Conservation (phyloP, 2,888 invertebrate genomes). For the Drosophila rubida region DNA sequence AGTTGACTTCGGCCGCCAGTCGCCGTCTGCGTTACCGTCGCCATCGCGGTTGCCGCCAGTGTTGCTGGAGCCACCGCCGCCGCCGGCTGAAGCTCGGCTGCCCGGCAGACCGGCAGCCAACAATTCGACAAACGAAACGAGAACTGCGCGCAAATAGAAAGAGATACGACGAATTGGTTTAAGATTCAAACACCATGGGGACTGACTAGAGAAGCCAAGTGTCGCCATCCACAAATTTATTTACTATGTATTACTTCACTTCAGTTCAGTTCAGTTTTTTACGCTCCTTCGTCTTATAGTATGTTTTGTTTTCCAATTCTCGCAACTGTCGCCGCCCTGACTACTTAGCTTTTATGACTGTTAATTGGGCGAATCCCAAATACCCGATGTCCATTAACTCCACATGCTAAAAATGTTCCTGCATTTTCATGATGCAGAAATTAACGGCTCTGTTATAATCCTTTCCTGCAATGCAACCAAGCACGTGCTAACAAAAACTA, state of each 20-base stretch:
- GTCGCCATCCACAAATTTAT: slow-evolving; percentile 81
- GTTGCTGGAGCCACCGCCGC: slow-evolving; percentile 63
- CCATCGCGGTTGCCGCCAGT: slow-evolving; percentile 61
- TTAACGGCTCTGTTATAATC: background rate
- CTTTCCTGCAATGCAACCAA: background rate
- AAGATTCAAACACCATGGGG: slow-evolving; percentile 81
- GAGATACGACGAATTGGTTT: slow-evolving; percentile 67
- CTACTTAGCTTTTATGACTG: slow-evolving; percentile 6
- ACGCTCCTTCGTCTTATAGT: slow-evolving; percentile 50
- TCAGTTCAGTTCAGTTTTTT: slow-evolving; percentile 50
- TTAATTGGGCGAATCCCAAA: slow-evolving; percentile 19
- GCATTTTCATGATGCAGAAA: background rate
- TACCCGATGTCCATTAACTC: background rate
- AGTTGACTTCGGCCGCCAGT: slow-evolving; percentile 78
- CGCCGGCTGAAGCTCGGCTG: slow-evolving; percentile 66
- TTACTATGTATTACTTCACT: slow-evolving; percentile 48
- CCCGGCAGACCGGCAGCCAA: slow-evolving; percentile 80
- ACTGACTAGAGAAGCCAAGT: slow-evolving; percentile 75
- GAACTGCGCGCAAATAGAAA: slow-evolving; percentile 44
- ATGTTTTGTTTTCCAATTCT: slow-evolving; percentile 32
- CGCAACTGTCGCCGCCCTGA: slow-evolving; percentile 16
- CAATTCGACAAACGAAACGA: slow-evolving; percentile 66
- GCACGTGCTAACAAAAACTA: background rate
- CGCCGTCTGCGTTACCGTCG: slow-evolving; percentile 66
- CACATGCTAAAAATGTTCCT: background rate